A percentile compares a stretch with the other conserved stretches of the same genome.
These are phyloP conservation scores for Gallinago jamesoni DNA, from an alignment of 2,113 vertebrate genomes.

Conservation along the genomic window DNA sequence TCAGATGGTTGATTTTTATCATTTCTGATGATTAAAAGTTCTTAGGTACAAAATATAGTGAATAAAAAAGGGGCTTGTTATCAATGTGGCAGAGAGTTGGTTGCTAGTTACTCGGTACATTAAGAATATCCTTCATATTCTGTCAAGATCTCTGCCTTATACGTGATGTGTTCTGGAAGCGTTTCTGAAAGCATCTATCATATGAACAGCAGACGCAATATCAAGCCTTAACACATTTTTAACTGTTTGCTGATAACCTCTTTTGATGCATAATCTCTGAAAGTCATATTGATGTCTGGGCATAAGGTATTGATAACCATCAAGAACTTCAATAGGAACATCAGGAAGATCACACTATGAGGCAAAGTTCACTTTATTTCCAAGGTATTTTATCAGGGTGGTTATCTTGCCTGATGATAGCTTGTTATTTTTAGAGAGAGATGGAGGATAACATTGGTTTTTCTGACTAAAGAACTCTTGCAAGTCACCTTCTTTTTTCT, in stretches of 20 bases:
- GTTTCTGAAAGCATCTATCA: not conserved
- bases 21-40: not conserved
- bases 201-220: not conserved
- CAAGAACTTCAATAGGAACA: constrained; percentile 31
- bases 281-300: constrained; percentile 46
- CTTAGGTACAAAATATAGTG: not conserved
- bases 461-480: not conserved
- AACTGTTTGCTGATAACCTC: not conserved
- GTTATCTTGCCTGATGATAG: constrained; percentile 15
- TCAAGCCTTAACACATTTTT: constrained; percentile 17
- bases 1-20: not conserved
- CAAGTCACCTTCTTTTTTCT: constrained; percentile 42
- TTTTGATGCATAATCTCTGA: not conserved
- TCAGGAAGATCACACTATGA: constrained; percentile 8
- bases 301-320: constrained; percentile 15
- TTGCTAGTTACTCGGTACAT: not conserved
- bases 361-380: constrained; percentile 15
- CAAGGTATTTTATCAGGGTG: constrained; percentile 25
- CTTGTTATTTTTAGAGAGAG: constrained; percentile 39
- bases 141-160: not conserved
- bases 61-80: not conserved
- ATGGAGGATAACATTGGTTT: constrained; percentile 20
- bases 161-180: not conserved
- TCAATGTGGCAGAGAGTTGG: not conserved
- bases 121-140: not conserved